Conservation (phyloP, 2,113 vertebrate genomes). For the Gorsachius goisagi region DNA sequence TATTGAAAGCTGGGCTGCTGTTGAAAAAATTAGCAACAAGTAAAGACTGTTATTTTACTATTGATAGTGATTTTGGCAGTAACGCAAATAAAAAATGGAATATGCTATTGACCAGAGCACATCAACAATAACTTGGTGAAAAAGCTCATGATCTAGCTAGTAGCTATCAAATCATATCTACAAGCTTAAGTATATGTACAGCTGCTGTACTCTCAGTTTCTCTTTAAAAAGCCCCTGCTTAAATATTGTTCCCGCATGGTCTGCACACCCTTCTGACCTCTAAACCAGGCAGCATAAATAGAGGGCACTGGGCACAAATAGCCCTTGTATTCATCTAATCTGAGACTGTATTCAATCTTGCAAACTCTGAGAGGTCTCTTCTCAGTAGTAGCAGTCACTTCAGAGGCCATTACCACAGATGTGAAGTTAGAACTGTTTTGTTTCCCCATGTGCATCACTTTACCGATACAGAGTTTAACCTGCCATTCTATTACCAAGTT, state of each 20-base stretch:
- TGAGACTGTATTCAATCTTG: too few species aligned
- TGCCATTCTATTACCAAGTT: neutral
- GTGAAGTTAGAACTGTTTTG: neutral
- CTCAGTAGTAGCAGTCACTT: neutral
- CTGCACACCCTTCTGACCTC: neutral
- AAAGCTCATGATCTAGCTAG: neutral
- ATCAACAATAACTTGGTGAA: neutral
- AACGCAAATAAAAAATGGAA: neutral
- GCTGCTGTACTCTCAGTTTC: neutral
- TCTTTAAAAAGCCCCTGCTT: neutral
- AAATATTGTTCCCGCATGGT: neutral
- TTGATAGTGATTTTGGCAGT: neutral
- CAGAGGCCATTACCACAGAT: neutral
- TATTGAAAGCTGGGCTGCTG: neutral
- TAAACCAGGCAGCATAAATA: neutral
- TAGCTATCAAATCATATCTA: neutral
- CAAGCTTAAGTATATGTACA: neutral
- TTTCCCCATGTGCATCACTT: neutral
- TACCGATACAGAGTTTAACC: neutral
- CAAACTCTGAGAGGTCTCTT: neutral
- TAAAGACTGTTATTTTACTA: neutral
- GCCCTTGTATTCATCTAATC: neutral
- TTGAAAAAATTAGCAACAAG: neutral
- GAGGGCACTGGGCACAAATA: neutral
- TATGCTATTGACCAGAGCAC: neutral